These are phyloP conservation scores for Silurus lanzhouensis DNA, from an alignment of 2,797 vertebrate species.

Conservation along the genomic window DNA sequence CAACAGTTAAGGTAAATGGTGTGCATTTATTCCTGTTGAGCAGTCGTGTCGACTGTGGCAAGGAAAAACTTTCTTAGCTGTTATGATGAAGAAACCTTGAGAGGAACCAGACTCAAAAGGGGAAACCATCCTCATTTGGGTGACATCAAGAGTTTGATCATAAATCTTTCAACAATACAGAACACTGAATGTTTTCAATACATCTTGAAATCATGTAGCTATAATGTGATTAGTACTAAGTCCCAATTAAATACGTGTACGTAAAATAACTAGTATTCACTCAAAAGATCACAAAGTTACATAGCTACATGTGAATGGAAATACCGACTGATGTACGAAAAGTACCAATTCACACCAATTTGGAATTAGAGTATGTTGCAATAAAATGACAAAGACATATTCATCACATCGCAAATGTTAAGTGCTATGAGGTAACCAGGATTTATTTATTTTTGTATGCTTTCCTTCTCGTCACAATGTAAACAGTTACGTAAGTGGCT, in stretches of 20 bases:
- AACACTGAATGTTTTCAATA: too few species aligned
- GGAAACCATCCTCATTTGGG: too few species aligned
- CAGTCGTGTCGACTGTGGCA: too few species aligned
- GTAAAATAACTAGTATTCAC: background rate
- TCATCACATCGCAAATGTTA: too few species aligned
- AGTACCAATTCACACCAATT: background rate
- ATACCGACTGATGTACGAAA: background rate
- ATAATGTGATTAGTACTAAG: background rate
- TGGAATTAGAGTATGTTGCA: background rate
- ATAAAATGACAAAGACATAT: background rate
- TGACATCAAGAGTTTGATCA: too few species aligned
- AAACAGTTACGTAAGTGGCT: background rate
- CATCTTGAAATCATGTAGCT: background rate
- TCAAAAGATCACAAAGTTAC: background rate
- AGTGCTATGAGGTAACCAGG: background rate
- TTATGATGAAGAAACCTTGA: too few species aligned
- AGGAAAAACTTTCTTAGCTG: too few species aligned
- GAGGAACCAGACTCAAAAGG: too few species aligned
- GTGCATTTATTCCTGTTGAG: too few species aligned
- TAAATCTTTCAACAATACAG: too few species aligned
- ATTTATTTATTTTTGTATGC: background rate
- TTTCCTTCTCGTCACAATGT: background rate
- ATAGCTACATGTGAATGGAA: background rate
- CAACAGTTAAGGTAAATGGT: too few species aligned
- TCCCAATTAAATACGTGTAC: background rate